Percentiles rank a stretch among this genome's conserved stretches.
Conservation (phyloP, 2,888 invertebrate species). For the Hipparchia semele region DNA sequence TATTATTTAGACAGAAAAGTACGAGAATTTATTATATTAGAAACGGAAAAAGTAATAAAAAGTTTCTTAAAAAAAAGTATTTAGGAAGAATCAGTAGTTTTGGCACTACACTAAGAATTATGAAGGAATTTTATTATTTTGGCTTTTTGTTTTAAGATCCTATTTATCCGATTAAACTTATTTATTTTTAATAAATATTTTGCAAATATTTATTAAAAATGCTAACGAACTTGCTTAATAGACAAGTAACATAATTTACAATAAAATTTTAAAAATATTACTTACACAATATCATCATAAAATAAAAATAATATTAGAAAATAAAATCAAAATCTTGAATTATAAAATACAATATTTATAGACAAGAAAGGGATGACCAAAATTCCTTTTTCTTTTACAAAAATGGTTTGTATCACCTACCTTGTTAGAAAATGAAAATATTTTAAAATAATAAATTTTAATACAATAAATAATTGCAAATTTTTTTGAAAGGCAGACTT, state of each 20-base stretch:
- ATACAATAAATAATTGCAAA: too few species aligned
- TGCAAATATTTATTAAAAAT: not conserved
- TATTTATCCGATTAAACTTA: not conserved
- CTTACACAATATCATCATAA: too few species aligned
- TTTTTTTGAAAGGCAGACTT: not conserved
- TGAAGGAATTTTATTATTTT: slow-evolving; percentile 24
- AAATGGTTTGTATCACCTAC: slow-evolving; percentile 61
- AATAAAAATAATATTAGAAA: not conserved
- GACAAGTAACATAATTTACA: not conserved
- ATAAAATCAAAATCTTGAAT: not conserved
- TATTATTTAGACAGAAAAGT: too few species aligned
- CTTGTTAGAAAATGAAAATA: slow-evolving; percentile 44
- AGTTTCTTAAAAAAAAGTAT: slow-evolving; percentile 1
- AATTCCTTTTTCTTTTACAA: slow-evolving; percentile 57
- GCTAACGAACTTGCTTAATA: not conserved
- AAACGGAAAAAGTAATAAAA: not conserved
- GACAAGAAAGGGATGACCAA: slow-evolving; percentile 62
- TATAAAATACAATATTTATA: slow-evolving; percentile 31
- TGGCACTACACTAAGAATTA: slow-evolving; percentile 58
- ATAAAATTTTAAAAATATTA: too few species aligned
- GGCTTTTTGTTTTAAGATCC: slow-evolving; percentile 14
- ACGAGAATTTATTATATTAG: not conserved
- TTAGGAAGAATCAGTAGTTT: slow-evolving; percentile 41
- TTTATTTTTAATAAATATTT: not conserved
- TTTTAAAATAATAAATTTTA: not conserved